Evolutionary conservation across 64 coral and sea anemone genomes (phyloP).

Genomic region (Pocillopora damicornis): DNA sequence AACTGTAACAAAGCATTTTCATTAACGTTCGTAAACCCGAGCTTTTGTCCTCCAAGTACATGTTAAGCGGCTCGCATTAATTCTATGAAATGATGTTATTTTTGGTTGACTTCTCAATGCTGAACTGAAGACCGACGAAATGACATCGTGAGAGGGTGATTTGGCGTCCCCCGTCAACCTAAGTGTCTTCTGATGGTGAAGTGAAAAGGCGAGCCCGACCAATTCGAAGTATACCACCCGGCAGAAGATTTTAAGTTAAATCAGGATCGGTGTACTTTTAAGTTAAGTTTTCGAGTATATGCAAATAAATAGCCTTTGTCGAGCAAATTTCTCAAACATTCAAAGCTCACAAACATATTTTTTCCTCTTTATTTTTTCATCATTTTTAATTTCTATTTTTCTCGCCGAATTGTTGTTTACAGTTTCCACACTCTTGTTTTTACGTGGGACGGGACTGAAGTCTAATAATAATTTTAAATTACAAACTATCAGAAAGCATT

Average conservation of each 20-base stretch:
- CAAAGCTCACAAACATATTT: too few species aligned
- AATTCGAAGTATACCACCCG: too few species aligned
- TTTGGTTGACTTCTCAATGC: background rate
- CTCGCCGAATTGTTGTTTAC: background rate
- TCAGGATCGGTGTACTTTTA: too few species aligned
- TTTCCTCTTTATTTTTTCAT: too few species aligned
- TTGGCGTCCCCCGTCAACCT: too few species aligned
- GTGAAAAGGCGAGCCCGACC: too few species aligned
- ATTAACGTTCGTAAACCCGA: background rate
- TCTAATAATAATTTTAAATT: background rate
- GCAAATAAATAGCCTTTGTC: too few species aligned
- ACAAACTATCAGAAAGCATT: conserved; percentile 22
- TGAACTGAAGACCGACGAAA: background rate
- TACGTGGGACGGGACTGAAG: background rate
- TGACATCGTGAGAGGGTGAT: too few species aligned
- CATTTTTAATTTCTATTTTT: background rate
- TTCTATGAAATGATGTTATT: background rate
- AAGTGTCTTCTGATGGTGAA: too few species aligned
- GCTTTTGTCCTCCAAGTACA: conserved; percentile 14
- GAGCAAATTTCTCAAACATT: too few species aligned
- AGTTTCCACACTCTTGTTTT: background rate
- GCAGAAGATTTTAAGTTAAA: too few species aligned
- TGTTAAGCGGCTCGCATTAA: background rate
- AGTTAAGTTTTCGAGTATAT: too few species aligned
- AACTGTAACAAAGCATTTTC: background rate